Evolutionary conservation across 2,888 invertebrate species (phyloP), one percentile per base, ranked within the genome.

Genomic region (Neria commutata): DNA sequence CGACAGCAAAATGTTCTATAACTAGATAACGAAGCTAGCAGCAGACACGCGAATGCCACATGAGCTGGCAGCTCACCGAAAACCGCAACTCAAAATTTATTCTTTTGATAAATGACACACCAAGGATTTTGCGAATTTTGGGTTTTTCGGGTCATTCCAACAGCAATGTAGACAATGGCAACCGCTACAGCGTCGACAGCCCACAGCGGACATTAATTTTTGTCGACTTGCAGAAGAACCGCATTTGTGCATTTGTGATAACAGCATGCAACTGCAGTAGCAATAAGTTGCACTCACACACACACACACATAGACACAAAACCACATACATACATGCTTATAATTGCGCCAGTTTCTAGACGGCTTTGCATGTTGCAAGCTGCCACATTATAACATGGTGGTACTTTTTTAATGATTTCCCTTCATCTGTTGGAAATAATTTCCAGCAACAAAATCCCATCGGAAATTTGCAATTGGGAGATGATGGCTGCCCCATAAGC

Each of bases 31-130:
- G 29, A 17, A 46, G 46, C 19, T 11, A 19, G 10, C 46, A 29
- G 29, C 29, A 29, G 11, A 11, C 5, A 29, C 29, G 11, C 6
- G 29, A 29, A 29, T n/a, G n/a, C 29, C 5, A 29, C 6, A 4
- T 37, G 37, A 37, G 37, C 37, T 37, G 14, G 34, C 11, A 10
- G 10, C 16, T 14, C 51, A 29, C 21, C 19, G 5, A 10, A 47
- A 40, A 55, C 48, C 55, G 42, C 56, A 49, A 19, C 11, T 17
- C 40, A 49, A 19, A 56, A 49, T 5, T 14, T 29, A 11, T 23
- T 47, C 37, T 47, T 46, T 47, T 56, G 51, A 56, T 56, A 34
- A 51, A 56, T 56, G 25, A 33, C 23, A 26, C 56, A 51, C 51
- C 17, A 37, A 14, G 56, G 56, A 34, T 37, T 23, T 16, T 19